phyloP scores from a whole-genome alignment of 2,113 vertebrate species.

The Cyanoliseus patagonus region DNA sequence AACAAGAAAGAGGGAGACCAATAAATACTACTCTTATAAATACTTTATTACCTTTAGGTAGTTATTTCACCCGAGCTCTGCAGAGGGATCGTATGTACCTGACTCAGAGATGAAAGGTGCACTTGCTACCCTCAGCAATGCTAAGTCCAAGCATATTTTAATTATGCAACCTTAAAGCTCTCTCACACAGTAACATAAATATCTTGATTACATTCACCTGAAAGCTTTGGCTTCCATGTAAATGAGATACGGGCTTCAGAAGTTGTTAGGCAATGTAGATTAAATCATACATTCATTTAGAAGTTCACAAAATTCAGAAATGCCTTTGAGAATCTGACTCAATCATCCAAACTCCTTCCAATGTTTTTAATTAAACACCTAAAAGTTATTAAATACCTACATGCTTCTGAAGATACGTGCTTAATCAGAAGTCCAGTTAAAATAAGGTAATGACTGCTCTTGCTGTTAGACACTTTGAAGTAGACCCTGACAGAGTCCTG shows the following conservation, averaged over 20 bases:
- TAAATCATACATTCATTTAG: neutral
- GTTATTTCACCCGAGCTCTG: neutral
- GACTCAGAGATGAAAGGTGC: neutral
- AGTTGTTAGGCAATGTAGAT: neutral
- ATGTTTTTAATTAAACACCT: neutral
- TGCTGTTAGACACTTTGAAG: neutral
- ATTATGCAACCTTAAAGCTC: neutral
- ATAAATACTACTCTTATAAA: neutral
- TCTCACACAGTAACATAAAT: neutral
- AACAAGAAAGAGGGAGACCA: neutral
- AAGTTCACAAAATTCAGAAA: neutral
- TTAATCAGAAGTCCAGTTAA: neutral
- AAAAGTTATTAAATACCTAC: neutral
- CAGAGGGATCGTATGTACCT: neutral
- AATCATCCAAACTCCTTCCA: neutral
- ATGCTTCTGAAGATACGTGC: neutral
- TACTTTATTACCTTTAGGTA: neutral
- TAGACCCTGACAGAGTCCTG: neutral
- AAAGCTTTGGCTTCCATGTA: neutral
- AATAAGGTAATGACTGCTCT: neutral
- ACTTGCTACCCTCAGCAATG: neutral
- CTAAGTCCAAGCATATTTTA: neutral
- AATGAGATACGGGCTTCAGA: neutral
- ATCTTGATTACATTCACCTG: neutral
- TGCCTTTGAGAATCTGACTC: neutral